A percentile compares a stretch with the other conserved stretches of the same genome.
Evolutionary conservation across 2,113 vertebrate species (phyloP).

Genomic region (Pterocles gutturalis): DNA sequence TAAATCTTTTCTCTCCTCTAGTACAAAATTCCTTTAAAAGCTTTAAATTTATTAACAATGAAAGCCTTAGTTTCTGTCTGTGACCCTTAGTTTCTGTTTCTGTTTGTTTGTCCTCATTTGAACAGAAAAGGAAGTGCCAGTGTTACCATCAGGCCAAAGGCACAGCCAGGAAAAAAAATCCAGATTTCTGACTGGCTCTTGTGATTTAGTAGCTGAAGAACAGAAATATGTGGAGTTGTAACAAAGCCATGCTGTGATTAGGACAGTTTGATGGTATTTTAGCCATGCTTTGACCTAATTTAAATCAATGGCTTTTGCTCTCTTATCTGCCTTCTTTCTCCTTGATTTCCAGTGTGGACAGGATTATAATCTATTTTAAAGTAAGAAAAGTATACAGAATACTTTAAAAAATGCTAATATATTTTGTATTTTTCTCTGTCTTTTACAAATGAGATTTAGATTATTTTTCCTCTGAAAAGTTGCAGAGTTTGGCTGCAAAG

Average conservation of each 20-base stretch:
- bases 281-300: neutral
- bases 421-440: neutral
- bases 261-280: neutral
- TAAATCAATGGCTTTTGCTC: neutral
- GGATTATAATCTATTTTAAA: neutral
- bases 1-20: neutral
- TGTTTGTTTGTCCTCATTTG: neutral
- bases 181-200: neutral
- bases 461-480: neutral
- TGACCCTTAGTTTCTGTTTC: neutral
- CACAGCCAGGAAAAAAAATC: neutral
- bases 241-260: neutral
- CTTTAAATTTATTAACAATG: neutral
- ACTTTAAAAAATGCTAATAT: neutral
- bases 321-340: accelerated
- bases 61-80: neutral
- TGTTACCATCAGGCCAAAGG: neutral
- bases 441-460: neutral
- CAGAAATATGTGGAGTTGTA: neutral
- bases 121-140: neutral
- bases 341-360: neutral
- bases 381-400: neutral
- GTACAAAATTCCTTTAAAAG: neutral
- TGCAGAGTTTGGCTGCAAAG: neutral
- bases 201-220: neutral